Evolutionary conservation across 1,140 invertebrate genomes (phyloP).

Genomic region (Drosophila neocordata): DNA sequence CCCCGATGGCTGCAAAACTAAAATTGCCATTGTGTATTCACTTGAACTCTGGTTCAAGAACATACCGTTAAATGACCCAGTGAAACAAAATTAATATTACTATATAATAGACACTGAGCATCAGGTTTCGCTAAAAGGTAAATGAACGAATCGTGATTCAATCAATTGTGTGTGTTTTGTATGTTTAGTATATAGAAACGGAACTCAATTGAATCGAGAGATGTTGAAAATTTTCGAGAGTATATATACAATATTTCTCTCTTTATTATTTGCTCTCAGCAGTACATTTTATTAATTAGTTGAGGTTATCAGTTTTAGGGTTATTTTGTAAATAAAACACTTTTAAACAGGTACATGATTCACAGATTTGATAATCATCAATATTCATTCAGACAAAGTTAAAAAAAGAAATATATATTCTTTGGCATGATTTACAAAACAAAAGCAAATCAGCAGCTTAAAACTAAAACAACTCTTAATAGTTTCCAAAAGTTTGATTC

Average conservation of each 20-base stretch:
- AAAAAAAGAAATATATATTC: too few relatives aligned
- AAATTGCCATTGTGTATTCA: constrained; percentile 38
- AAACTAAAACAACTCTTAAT: too few relatives aligned
- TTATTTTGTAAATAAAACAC: not conserved
- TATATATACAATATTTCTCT: constrained; percentile 7
- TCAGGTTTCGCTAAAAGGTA: constrained; percentile 59
- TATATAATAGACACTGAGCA: constrained; percentile 25
- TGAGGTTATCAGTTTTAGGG: constrained; percentile 22
- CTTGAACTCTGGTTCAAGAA: constrained; percentile 71
- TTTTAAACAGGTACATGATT: not conserved
- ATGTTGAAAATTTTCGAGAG: not conserved
- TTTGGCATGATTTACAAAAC: too few relatives aligned
- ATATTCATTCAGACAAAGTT: not conserved
- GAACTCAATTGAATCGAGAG: not conserved
- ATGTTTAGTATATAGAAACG: too few relatives aligned
- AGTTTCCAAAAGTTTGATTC: too few relatives aligned
- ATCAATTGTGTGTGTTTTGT: constrained; percentile 29
- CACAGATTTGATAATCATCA: too few relatives aligned
- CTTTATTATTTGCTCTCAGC: constrained; percentile 10
- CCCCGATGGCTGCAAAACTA: not conserved
- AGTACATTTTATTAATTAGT: constrained; percentile 12
- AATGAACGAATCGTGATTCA: constrained; percentile 57
- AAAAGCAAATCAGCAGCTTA: too few relatives aligned
- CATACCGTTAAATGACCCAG: constrained; percentile 44
- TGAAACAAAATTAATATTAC: constrained; percentile 23